Percentiles rank a stretch among this genome's conserved stretches.
Evolutionary conservation across 2,113 vertebrate genomes (phyloP).

Genomic region (Felis catus): DNA sequence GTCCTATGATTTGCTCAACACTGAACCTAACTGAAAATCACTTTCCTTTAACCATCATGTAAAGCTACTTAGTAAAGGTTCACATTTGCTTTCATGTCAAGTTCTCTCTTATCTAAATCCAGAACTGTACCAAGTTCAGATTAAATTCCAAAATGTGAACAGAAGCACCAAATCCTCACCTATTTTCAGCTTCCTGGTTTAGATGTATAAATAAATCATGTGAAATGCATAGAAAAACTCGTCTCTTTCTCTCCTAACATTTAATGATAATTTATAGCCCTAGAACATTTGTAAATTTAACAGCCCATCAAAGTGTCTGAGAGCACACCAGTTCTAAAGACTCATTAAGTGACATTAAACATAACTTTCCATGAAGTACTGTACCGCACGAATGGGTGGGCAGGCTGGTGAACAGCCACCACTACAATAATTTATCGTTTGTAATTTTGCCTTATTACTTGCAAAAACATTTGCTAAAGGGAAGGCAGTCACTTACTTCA

Average conservation of each 20-base stretch:
- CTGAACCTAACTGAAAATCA: not conserved
- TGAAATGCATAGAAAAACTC: slow-evolving; percentile 63
- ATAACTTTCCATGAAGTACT: slow-evolving; percentile 80
- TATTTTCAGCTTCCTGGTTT: slow-evolving; percentile 31
- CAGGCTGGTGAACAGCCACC: slow-evolving; percentile 67
- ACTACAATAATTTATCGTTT: slow-evolving; percentile 79
- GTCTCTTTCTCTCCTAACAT: slow-evolving; percentile 65
- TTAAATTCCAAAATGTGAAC: not conserved
- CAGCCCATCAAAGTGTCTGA: slow-evolving; percentile 82
- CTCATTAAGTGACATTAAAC: slow-evolving; percentile 82
- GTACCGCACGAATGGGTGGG: slow-evolving; percentile 57
- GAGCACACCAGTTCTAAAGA: slow-evolving; percentile 74
- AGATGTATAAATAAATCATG: slow-evolving; percentile 73
- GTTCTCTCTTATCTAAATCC: not conserved
- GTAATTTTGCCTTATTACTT: slow-evolving; percentile 81
- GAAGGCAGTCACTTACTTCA: slow-evolving; percentile 46
- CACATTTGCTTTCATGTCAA: not conserved
- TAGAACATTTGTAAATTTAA: slow-evolving; percentile 83
- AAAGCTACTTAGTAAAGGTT: not conserved
- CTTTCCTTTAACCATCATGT: not conserved
- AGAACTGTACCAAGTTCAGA: not conserved
- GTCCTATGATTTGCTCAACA: not conserved
- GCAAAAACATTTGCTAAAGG: slow-evolving; percentile 73
- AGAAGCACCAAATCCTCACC: slow-evolving; percentile 15
- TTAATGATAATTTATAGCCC: slow-evolving; percentile 79